phyloP scores from a whole-genome alignment of 2,888 invertebrate species.

The Didymodactylos carnosus region DNA sequence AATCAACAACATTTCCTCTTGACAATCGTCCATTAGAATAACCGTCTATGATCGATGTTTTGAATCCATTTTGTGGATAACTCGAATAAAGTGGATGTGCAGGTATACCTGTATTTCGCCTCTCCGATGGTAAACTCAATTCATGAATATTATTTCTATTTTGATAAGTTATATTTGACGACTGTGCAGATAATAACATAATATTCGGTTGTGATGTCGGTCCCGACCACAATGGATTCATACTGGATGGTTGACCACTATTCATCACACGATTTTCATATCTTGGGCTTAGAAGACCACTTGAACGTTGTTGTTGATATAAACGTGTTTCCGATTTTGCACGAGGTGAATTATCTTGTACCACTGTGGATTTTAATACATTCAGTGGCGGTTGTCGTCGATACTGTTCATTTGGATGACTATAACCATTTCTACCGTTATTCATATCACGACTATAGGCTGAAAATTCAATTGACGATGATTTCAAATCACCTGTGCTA shows the following conservation, averaged over 20 bases:
- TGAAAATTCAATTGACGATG: too few species aligned
- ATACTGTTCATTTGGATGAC: too few species aligned
- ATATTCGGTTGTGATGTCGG: background rate
- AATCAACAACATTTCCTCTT: too few species aligned
- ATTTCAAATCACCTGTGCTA: too few species aligned
- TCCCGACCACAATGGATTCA: background rate
- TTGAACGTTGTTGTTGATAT: background rate
- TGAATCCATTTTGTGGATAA: background rate
- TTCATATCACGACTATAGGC: too few species aligned
- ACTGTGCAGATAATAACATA: background rate
- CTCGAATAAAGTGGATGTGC: background rate
- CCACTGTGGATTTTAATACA: too few species aligned
- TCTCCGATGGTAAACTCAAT: background rate
- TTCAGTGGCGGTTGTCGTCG: too few species aligned
- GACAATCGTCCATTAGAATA: too few species aligned
- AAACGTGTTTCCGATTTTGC: background rate
- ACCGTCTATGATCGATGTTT: too few species aligned
- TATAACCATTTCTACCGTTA: too few species aligned
- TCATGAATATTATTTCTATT: too few species aligned
- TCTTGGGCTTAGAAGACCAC: background rate
- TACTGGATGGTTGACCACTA: background rate
- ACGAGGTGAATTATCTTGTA: background rate
- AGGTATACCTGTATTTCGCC: background rate
- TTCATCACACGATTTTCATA: background rate
- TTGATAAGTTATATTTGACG: background rate